Evolutionary conservation across 2,113 vertebrate species (phyloP), one percentile per base, ranked within the genome.

Genomic region (Prionailurus bengalensis): DNA sequence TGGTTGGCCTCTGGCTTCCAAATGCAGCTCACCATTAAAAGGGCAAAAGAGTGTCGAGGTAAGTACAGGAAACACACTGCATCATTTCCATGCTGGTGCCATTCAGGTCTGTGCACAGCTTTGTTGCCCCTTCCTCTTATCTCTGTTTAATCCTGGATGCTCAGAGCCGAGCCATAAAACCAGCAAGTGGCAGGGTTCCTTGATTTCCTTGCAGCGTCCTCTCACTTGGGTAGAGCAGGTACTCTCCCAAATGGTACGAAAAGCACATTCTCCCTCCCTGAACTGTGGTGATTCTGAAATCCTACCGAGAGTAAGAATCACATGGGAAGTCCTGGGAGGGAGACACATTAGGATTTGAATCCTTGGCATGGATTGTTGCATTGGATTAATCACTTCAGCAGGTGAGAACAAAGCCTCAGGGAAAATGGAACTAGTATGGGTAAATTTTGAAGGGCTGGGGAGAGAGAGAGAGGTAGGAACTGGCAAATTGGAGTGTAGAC

Each of bases 41-140:
- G 58, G 33, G 31, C 12, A 3, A 13, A 25, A 1, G 2, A 48
- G 14, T 7, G 21, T 70, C 19, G 12, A 15, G 58, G 0, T 1
- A 48, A 65, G 58, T 9, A 1, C 11, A 14, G 61, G 58, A 11
- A 15, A 6, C 0, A 0, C 0, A 0, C 13, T 9, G 1, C 58
- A 25, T 79, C 45, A 12, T 23, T 53, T 63, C 12, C 3, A 7
- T 2, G 45, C 16, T 2, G 10, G 15, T 27, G 15, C 48, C 33
- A 0, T 3, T 36, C 0, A 13, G 31, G 13, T 19, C 74, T 53
- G 13, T 8, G 16, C 19, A 1, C 0, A 25, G 65, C 19, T 13
- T 39, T 10, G 0, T 17, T 33, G 5, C 4, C 21, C 7, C 33
- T n/a, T 42, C n/a, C 73, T 70, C 48, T 13, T n/a, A 31, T 31